phyloP scores from a whole-genome alignment of 2,888 invertebrate species.

The Nysson spinosus region DNA sequence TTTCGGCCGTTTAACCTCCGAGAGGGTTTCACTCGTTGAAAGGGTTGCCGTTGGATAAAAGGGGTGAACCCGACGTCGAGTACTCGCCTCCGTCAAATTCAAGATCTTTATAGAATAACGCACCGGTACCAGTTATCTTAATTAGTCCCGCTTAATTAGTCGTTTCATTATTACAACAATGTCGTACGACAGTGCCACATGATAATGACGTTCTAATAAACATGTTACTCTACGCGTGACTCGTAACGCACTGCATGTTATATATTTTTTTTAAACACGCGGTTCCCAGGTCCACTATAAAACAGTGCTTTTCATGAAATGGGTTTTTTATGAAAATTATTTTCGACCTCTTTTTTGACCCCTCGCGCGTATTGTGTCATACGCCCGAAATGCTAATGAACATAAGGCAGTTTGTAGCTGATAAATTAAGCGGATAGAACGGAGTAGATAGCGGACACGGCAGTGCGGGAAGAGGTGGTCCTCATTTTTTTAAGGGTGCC shows the following conservation, averaged over 20 bases:
- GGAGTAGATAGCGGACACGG: slow-evolving; percentile 3
- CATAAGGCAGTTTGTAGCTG: slow-evolving; percentile 35
- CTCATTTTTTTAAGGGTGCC: slow-evolving; percentile 2
- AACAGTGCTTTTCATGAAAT: no score
- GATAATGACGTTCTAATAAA: no score
- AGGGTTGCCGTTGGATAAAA: slow-evolving; percentile 30
- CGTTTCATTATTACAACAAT: background rate
- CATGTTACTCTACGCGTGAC: no score
- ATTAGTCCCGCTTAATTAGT: slow-evolving; percentile 36
- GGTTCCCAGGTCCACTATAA: no score
- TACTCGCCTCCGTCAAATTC: slow-evolving; percentile 27
- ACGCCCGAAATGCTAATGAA: slow-evolving; percentile 30
- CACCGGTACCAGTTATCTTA: background rate
- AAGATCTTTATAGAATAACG: slow-evolving; percentile 41
- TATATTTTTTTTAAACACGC: no score
- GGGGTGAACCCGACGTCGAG: slow-evolving; percentile 11
- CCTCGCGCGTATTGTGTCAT: background rate
- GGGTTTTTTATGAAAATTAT: background rate
- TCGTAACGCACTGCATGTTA: no score
- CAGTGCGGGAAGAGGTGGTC: background rate
- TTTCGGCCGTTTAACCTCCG: slow-evolving; percentile 64
- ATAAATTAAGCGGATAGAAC: slow-evolving; percentile 29
- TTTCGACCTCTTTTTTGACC: background rate
- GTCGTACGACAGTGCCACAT: no score
- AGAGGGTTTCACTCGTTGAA: slow-evolving; percentile 46